Evolutionary conservation across 1,140 invertebrate genomes (phyloP).

Genomic region (Battus philenor): DNA sequence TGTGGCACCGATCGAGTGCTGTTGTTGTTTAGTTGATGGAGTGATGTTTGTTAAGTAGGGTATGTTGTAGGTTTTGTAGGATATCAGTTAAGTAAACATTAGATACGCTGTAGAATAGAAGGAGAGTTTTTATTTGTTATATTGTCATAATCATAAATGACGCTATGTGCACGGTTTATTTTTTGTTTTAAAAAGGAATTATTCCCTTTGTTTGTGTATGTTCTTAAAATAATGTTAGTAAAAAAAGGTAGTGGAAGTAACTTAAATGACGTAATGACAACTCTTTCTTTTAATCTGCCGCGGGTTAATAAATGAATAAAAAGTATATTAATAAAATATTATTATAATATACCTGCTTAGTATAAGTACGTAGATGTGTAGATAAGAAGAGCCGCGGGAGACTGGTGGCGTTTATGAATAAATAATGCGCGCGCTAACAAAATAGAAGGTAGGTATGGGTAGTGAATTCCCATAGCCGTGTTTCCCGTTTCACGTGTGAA

Average conservation of each 20-base stretch:
- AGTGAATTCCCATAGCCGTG: conserved; percentile 43
- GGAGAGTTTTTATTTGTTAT: too few species aligned
- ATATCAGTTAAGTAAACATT: too few species aligned
- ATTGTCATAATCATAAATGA: too few species aligned
- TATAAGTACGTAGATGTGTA: conserved; percentile 12
- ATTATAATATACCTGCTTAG: conserved; percentile 5
- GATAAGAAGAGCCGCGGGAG: conserved; percentile 29
- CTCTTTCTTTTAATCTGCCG: too few species aligned
- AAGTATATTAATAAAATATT: conserved; percentile 9
- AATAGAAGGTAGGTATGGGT: conserved; percentile 23
- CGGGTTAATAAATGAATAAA: conserved; percentile 8
- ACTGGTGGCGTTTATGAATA: conserved; percentile 26
- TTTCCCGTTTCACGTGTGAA: conserved; percentile 60
- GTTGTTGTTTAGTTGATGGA: conserved; percentile 27
- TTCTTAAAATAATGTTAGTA: too few species aligned
- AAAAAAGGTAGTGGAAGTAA: too few species aligned
- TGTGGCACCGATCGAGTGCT: conserved; percentile 21
- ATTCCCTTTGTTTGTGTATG: too few species aligned
- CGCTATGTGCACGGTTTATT: too few species aligned
- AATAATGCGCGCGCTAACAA: conserved; percentile 27
- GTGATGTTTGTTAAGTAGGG: conserved; percentile 21
- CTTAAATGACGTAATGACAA: too few species aligned
- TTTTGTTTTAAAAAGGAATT: too few species aligned
- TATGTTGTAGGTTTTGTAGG: background rate
- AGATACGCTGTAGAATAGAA: too few species aligned